Conservation (phyloP, 2,797 vertebrate species). For the Valencia hispanica region DNA sequence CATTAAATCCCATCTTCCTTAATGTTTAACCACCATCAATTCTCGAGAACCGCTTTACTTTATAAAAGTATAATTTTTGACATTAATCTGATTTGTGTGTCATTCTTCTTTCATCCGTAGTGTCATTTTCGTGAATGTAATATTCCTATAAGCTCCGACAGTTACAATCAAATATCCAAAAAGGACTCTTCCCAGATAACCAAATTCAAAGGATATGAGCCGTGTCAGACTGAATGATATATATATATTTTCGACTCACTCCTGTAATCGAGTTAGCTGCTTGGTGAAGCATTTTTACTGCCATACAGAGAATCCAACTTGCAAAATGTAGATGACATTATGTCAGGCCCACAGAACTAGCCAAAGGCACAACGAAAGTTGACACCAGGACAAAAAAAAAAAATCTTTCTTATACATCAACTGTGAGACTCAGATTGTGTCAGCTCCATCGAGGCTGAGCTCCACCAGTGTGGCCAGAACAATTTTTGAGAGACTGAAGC, state of each 20-base stretch:
- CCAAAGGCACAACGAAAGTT: background rate
- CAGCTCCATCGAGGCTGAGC: background rate
- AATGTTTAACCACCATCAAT: background rate
- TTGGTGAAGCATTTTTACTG: background rate
- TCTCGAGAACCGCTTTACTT: background rate
- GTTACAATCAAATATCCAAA: background rate
- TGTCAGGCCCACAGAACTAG: slow-evolving; percentile 18
- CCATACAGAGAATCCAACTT: background rate
- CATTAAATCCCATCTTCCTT: background rate
- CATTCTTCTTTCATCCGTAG: background rate
- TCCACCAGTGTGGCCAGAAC: background rate
- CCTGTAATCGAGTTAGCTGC: background rate
- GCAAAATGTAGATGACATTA: slow-evolving; percentile 23
- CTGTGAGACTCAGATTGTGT: slow-evolving; percentile 17
- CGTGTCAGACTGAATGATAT: background rate
- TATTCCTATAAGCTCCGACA: background rate
- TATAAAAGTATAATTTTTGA: background rate
- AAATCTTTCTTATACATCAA: background rate
- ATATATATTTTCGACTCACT: background rate
- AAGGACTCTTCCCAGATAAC: background rate
- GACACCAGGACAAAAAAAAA: background rate
- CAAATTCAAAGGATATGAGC: background rate
- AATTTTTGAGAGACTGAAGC: background rate
- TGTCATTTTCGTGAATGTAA: background rate
- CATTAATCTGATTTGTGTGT: background rate